These are phyloP conservation scores for Pterostichus niger DNA, from an alignment of 2,888 invertebrate species.

Conservation along the genomic window DNA sequence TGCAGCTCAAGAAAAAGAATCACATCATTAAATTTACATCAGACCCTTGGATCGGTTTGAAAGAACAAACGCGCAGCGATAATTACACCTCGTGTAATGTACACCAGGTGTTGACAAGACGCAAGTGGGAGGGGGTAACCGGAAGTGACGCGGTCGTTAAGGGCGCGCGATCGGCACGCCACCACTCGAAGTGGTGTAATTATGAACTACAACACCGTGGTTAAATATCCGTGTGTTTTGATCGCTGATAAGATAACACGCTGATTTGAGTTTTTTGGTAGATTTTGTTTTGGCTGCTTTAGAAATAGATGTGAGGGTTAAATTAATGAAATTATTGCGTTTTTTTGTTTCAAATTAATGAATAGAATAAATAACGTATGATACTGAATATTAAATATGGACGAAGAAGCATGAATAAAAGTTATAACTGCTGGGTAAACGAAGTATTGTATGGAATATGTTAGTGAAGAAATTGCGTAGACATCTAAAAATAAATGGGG, in stretches of 20 bases:
- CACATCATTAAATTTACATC: conserved; percentile 36
- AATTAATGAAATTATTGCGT: not conserved
- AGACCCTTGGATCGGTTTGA: conserved; percentile 4
- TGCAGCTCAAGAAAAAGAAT: conserved; percentile 11
- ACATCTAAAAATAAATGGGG: too few species aligned
- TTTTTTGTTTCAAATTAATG: not conserved
- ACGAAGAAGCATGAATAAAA: too few species aligned
- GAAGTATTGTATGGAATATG: too few species aligned
- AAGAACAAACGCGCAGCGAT: conserved; percentile 32
- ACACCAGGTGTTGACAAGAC: conserved; percentile 43
- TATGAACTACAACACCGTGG: not conserved
- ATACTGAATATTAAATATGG: too few species aligned
- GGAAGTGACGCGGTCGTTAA: conserved; percentile 47
- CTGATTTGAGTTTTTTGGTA: conserved; percentile 4
- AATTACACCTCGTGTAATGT: conserved; percentile 38
- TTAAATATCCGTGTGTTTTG: not conserved
- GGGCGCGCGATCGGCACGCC: conserved; percentile 50
- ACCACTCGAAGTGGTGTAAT: conserved; percentile 9
- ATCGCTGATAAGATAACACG: not conserved
- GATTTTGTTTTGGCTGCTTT: too few species aligned
- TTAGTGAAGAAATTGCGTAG: too few species aligned
- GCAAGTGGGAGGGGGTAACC: not conserved
- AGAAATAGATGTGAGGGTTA: not conserved
- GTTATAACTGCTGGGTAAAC: too few species aligned
- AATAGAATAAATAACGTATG: too few species aligned